These are phyloP conservation scores for Anoplophora glabripennis DNA, from an alignment of 1,140 invertebrate genomes.

Conservation along the genomic window DNA sequence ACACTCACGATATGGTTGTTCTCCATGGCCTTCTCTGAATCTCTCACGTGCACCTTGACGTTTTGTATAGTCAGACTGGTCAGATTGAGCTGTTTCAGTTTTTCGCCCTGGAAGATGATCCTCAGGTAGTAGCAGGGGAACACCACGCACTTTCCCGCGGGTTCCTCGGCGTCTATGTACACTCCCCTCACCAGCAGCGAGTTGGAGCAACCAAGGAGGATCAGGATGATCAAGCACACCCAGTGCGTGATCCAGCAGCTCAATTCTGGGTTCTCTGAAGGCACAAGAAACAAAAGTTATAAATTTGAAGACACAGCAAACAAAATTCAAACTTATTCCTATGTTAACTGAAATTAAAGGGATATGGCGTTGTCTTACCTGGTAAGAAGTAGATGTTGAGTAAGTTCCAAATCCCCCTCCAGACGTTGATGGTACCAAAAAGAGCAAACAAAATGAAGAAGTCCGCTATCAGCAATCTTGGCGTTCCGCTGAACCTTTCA, in stretches of 20 bases:
- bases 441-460: conserved; percentile 73
- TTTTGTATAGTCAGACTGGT: conserved; percentile 26
- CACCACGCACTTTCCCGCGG: conserved; percentile 72
- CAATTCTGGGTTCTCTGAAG: conserved; percentile 62
- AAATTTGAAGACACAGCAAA: neutral
- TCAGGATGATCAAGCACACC: conserved; percentile 68
- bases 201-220: conserved; percentile 80
- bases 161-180: conserved; percentile 79
- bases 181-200: conserved; percentile 79
- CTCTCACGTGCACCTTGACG: conserved; percentile 38
- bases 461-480: conserved; percentile 68
- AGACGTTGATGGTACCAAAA: conserved; percentile 79
- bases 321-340: no score
- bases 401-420: conserved; percentile 80
- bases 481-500: conserved; percentile 60
- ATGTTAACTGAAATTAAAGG: no score
- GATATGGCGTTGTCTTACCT: conserved; percentile 49
- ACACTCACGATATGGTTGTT: conserved; percentile 28
- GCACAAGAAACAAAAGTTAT: neutral
- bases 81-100: conserved; percentile 54
- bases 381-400: conserved; percentile 77
- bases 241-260: conserved; percentile 77
- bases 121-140: conserved; percentile 79
- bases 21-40: conserved; percentile 22
- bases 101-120: conserved; percentile 68